Percentiles rank a stretch among this genome's conserved stretches.
phyloP scores from a whole-genome alignment of 2,888 invertebrate species.

The Petrolisthes cinctipes region DNA sequence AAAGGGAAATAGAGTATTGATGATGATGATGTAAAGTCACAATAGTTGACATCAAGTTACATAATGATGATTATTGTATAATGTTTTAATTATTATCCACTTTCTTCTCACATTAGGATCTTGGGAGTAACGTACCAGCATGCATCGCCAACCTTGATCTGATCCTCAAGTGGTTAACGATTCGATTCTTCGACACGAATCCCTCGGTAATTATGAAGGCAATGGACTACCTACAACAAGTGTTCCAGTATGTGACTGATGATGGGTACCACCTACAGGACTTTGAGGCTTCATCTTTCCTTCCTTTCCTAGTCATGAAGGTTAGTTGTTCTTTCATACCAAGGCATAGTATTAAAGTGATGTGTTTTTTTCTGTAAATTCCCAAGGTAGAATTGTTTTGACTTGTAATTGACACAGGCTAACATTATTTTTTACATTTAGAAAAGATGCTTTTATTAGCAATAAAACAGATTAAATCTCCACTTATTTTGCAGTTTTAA shows the following conservation, averaged over 20 bases:
- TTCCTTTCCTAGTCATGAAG: slow-evolving; percentile 94
- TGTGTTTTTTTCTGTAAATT: neutral
- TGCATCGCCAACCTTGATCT: slow-evolving; percentile 92
- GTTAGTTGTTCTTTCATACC: slow-evolving; percentile 71
- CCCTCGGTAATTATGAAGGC: slow-evolving; percentile 95
- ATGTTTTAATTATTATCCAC: neutral
- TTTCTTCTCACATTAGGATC: slow-evolving; percentile 72
- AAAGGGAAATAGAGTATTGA: no score
- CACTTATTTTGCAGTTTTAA: no score
- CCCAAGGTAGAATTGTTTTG: neutral
- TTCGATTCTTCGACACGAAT: slow-evolving; percentile 98
- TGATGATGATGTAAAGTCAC: no score
- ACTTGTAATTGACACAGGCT: neutral
- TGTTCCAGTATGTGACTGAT: slow-evolving; percentile 85
- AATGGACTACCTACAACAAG: slow-evolving; percentile 88
- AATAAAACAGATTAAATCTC: no score
- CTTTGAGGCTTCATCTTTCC: slow-evolving; percentile 90
- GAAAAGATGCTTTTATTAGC: neutral
- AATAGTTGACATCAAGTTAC: no score
- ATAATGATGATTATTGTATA: no score
- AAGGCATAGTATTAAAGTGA: neutral
- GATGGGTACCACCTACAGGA: slow-evolving; percentile 89
- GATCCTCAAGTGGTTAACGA: slow-evolving; percentile 94
- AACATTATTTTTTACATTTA: neutral
- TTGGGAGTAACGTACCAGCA: slow-evolving; percentile 82